Base-by-base conservation (phyloP, 2,797 vertebrate genomes). In the Danio jaintianensis region DNA sequence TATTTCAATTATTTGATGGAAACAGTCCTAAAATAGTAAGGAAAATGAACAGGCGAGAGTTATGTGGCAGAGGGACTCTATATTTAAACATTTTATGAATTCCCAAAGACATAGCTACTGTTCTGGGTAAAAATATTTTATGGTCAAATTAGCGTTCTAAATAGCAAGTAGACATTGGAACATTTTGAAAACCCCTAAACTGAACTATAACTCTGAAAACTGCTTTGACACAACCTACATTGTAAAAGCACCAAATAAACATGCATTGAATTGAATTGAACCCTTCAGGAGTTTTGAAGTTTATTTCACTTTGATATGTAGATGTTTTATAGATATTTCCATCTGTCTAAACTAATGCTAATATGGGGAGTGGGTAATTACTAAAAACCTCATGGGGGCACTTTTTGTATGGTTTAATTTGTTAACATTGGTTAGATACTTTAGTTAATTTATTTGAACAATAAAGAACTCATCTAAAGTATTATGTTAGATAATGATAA, bases 1-100 rank as follows among this genome's bases (percentile, higher is more conserved):
- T 47, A 58, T 59, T 15, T 38, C 0, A 78, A 48, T 78, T 38
- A 47, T 58, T 47, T 58, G 42, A 67, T 10, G 52, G 10, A 70
- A 55, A 70, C 11, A 15, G 36, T 70, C 4, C 10, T 53, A 10
- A 36, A 67, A 58, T 15, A 13, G 22, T 15, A n/a, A 77, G 42
- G 16, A 7, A 16, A 67, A 67, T 45, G 20, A 66, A 50, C 50
- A 66, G 40, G 38, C 45, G 20, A 5, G 11, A 42, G 15, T 20
- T 55, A 18, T 71, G 50, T 55, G 50, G 11, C 38, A 55, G 48
- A 53, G 18, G 45, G 7, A 2, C 20, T 45, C 63, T n/a, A 58
- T 48, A 77, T 77, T 56, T 45, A 67, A 63, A 58, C 67, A 58
- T 67, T 67, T 67, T 77, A 48, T 67, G 9, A 15, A 55, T 77